Evolutionary conservation across 1,140 invertebrate species (phyloP), one percentile per base, ranked within the genome.

Genomic region (Cotesia typhae): DNA sequence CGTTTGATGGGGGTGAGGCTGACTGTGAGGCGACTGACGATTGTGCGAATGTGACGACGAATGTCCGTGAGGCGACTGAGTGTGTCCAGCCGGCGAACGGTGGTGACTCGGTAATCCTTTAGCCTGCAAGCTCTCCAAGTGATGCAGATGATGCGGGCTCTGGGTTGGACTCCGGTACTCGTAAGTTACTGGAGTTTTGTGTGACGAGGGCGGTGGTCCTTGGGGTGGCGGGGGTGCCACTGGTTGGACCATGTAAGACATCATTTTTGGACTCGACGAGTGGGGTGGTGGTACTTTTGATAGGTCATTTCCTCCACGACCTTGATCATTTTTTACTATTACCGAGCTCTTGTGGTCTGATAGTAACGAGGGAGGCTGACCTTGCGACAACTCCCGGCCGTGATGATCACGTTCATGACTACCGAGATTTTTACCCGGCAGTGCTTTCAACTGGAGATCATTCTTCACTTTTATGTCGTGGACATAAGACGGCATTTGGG

Each of bases 331-430:
- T 84, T 93, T 93, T 20, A 93, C 92, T 82, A 93, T 93, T 76
- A 94, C 92, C 79, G 92, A 92, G 80, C 90, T 93, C 78, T 93
- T 93, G 74, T 90, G 85, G 84, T 93, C 92, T 76, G 89, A 88
- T 64, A 92, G 83, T 2, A 92, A 77, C 5, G 88, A 89, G 63
- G 91, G 70, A 1, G 70, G 70, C 37, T 61, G 70, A 57, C 65
- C 65, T 71, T 61, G 52, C 37, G 90, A 81, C 17, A 89, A 85
- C 72, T 90, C 90, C 77, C 89, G 86, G 5, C 78, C 80, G n/a
- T 84, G 84, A 55, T 83, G 85, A 36, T 91, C 88, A 70, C 87
- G 81, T 10, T 88, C 88, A n/a, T 82, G 81, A 1, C 83, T 81
- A 10, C 77, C 79, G 63, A 82, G 72, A 1, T 79, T 78, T 75